These are phyloP conservation scores for Agrochola macilenta DNA, from an alignment of 2,888 invertebrate species.

Conservation along the genomic window DNA sequence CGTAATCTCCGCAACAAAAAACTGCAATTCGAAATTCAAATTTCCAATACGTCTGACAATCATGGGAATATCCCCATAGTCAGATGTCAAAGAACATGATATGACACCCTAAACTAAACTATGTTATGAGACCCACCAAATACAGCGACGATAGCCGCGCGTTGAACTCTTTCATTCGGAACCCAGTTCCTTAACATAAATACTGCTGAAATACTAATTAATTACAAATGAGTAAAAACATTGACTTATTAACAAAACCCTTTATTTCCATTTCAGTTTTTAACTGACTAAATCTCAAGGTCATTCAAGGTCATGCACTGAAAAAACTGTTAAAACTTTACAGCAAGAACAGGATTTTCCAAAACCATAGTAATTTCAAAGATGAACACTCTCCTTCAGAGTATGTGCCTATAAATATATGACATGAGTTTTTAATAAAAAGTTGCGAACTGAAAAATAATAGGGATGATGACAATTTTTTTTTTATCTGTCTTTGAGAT, in stretches of 20 bases:
- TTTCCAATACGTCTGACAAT: background rate
- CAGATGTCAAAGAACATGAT: background rate
- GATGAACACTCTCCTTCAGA: background rate
- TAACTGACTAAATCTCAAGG: conserved; percentile 23
- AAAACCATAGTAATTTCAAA: background rate
- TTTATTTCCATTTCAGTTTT: background rate
- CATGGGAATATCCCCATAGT: background rate
- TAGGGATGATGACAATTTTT: no score
- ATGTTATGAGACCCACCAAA: background rate
- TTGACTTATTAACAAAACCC: background rate
- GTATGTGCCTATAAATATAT: background rate
- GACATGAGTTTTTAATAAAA: background rate
- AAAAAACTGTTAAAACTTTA: conserved; percentile 5
- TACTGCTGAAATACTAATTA: conserved; percentile 31
- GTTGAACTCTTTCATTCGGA: conserved; percentile 83
- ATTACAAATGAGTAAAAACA: background rate
- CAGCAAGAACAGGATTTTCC: background rate
- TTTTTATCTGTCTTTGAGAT: no score
- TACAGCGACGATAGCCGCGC: conserved; percentile 66
- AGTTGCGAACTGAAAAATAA: background rate
- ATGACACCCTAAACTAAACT: no score
- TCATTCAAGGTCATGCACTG: conserved; percentile 20
- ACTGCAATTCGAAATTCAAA: no score
- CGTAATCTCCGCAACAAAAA: no score
- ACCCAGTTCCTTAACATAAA: conserved; percentile 43